Evolutionary conservation across 1,140 invertebrate genomes (phyloP).

Genomic region (Drosophila sturtevanti): DNA sequence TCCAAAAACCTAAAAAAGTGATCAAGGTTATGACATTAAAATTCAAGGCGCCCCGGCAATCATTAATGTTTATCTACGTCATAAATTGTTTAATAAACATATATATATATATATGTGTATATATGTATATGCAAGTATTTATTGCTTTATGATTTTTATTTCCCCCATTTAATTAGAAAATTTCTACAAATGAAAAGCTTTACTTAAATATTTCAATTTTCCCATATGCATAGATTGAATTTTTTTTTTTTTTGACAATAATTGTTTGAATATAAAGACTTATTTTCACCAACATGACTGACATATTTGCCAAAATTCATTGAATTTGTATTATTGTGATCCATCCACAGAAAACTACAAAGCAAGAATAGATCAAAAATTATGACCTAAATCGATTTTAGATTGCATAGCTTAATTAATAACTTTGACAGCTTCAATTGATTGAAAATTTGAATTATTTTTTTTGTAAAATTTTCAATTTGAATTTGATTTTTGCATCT

Average conservation of each 20-base stretch:
- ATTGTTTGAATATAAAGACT: not conserved
- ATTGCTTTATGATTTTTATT: too few relatives aligned
- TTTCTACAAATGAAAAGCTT: too few relatives aligned
- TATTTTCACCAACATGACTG: not conserved
- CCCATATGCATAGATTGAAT: too few relatives aligned
- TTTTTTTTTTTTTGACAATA: not conserved
- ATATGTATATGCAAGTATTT: not conserved
- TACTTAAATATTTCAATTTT: too few relatives aligned
- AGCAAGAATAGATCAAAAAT: slow-evolving; percentile 14
- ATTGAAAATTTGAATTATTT: slow-evolving; percentile 25
- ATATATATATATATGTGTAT: not conserved
- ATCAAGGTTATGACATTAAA: slow-evolving; percentile 64
- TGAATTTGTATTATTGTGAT: slow-evolving; percentile 30
- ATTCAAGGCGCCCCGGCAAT: slow-evolving; percentile 70
- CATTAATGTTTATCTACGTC: slow-evolving; percentile 73
- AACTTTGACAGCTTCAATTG: not conserved
- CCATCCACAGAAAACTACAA: slow-evolving; percentile 12
- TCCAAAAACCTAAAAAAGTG: slow-evolving; percentile 26
- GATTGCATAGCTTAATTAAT: slow-evolving; percentile 10
- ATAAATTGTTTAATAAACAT: slow-evolving; percentile 56
- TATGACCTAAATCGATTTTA: slow-evolving; percentile 6
- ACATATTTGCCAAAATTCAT: slow-evolving; percentile 56
- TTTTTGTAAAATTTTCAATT: slow-evolving; percentile 29
- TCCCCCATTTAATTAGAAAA: too few relatives aligned
- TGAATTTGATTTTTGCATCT: slow-evolving; percentile 63